Conservation (phyloP, 2,113 vertebrate species). For the Burhinus bistriatus region DNA sequence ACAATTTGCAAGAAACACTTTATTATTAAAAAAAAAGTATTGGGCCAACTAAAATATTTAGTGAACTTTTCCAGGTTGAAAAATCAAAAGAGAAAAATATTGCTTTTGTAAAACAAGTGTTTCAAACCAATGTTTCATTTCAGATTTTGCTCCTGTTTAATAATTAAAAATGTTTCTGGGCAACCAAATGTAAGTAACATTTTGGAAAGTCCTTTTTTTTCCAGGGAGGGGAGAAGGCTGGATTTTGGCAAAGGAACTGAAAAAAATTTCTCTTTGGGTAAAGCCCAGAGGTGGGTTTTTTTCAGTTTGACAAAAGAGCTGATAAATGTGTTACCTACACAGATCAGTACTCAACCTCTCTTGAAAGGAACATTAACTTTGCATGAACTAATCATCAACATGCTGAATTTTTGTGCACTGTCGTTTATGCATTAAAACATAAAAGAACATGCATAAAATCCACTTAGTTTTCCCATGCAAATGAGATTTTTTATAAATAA, state of each 20-base stretch:
- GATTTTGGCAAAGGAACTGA: neutral
- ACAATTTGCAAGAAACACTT: neutral
- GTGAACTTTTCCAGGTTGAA: neutral
- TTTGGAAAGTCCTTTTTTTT: neutral
- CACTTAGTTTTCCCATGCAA: slow-evolving; percentile 12
- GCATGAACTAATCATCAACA: slow-evolving; percentile 41
- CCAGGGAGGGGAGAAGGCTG: neutral
- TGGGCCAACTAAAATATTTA: neutral
- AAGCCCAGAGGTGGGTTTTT: neutral
- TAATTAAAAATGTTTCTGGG: neutral
- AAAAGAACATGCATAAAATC: slow-evolving; percentile 17
- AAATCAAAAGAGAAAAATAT: neutral
- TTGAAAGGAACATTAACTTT: slow-evolving; percentile 52
- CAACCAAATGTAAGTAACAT: neutral
- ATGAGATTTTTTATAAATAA: slow-evolving; percentile 36
- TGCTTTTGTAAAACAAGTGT: neutral
- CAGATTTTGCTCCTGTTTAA: neutral
- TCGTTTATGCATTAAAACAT: slow-evolving; percentile 43
- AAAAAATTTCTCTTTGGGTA: neutral
- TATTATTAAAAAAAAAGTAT: neutral
- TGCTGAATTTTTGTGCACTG: slow-evolving; percentile 8
- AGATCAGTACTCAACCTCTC: slow-evolving; percentile 13
- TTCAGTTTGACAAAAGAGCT: neutral
- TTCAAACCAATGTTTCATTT: neutral
- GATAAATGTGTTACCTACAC: slow-evolving; percentile 14